These are phyloP conservation scores for Mesembrinibis cayennensis DNA, from an alignment of 2,113 vertebrate genomes.

Conservation along the genomic window DNA sequence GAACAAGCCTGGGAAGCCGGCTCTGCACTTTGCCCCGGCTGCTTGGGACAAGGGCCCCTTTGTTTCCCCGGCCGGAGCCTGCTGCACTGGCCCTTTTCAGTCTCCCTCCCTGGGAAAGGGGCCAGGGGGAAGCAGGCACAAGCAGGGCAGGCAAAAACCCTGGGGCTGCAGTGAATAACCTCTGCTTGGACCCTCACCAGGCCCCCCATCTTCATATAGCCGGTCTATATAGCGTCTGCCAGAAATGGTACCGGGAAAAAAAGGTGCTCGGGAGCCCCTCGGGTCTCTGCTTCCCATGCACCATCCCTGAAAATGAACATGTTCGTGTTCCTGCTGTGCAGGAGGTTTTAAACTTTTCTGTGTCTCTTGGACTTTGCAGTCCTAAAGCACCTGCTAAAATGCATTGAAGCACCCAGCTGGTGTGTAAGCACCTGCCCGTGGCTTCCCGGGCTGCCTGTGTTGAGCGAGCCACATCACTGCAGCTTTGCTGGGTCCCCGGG, in stretches of 20 bases:
- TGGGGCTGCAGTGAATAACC: neutral
- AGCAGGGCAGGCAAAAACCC: neutral
- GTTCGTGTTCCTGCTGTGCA: fast-evolving
- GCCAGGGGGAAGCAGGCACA: slow-evolving; percentile 49
- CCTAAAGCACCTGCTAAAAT: neutral
- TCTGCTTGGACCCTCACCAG: neutral
- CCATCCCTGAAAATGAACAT: neutral
- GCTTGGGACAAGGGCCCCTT: slow-evolving; percentile 53
- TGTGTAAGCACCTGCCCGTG: neutral
- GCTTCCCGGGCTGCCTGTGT: fast-evolving
- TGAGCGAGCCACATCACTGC: fast-evolving
- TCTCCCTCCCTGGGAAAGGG: slow-evolving; percentile 46
- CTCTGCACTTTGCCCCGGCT: slow-evolving; percentile 19
- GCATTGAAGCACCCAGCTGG: neutral
- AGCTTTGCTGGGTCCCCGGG: neutral
- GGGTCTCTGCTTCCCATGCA: neutral
- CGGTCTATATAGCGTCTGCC: neutral
- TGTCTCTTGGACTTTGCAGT: neutral
- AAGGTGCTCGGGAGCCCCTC: neutral
- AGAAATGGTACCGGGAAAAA: neutral
- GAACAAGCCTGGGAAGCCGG: slow-evolving; percentile 42
- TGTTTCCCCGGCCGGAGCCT: slow-evolving; percentile 45
- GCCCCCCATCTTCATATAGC: neutral
- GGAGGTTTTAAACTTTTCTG: neutral
- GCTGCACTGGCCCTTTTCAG: slow-evolving; percentile 49